Evolutionary conservation across 2,888 invertebrate genomes (phyloP), one percentile per base, ranked within the genome.

Genomic region (Erebia epiphron): DNA sequence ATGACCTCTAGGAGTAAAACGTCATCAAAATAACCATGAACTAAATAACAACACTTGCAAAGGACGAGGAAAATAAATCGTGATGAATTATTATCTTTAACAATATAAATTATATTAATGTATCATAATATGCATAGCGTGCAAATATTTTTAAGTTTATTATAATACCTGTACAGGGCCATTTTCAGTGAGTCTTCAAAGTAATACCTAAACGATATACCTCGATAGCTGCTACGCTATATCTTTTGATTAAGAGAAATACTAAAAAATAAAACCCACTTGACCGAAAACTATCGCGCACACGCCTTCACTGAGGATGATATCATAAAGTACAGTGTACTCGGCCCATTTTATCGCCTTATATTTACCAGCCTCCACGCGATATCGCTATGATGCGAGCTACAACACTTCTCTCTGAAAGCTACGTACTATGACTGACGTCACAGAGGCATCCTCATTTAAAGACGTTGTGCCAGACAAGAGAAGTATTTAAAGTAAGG

Each of bases 371-470:
- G 86, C 83, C 82, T 78, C 82, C 79, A 74, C 73, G 69, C 79
- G 91, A 91, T 90, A 92, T 89, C 80, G 75, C 65, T 66, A 79
- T 86, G 86, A 88, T 85, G 85, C 91, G 91, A 92, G 91, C 90
- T 91, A 88, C 91, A 87, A 80, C 81, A 91, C 92, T 86, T 85
- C 85, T 84, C 85, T 93, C 92, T 88, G 86, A 91, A 89, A 94
- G 94, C 94, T 94, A 94, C 94, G 93, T 94, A 93, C 93, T 90
- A 91, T 92, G 89, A 93, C 87, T 89, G 89, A 92, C 93, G 93
- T 91, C 85, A 84, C 78, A 78, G 70, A 80, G 79, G 79, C 81
- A 82, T 85, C 85, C 86, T 84, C 88, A 83, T 83, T 85, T 78
- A 82, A 90, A 90, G 86, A 88, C 86, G 82, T 88, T 82, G 78